phyloP scores from a whole-genome alignment of 2,113 vertebrate species.

The Cisticola juncidis region DNA sequence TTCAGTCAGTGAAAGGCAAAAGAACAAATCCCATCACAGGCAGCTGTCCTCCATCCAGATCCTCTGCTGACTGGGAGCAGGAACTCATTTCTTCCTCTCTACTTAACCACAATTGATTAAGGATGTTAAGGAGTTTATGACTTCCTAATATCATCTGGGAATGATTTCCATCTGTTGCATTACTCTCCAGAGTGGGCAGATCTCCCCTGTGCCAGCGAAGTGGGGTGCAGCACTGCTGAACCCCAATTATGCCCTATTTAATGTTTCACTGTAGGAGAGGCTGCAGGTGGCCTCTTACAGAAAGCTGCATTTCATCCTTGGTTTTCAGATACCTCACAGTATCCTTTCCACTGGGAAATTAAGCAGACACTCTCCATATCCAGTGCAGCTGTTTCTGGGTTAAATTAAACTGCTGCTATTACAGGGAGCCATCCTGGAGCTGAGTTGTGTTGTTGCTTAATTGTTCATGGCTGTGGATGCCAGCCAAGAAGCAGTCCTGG shows the following conservation, averaged over 20 bases:
- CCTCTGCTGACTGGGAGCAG: background rate
- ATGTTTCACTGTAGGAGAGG: background rate
- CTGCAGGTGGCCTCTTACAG: background rate
- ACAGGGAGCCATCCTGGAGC: background rate
- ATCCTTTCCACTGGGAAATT: conserved; percentile 39
- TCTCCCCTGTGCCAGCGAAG: background rate
- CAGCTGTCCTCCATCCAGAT: background rate
- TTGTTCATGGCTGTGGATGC: conserved; percentile 13
- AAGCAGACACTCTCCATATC: conserved; percentile 5
- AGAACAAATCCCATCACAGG: background rate
- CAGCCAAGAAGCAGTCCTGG: conserved; percentile 12
- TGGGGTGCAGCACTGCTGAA: background rate
- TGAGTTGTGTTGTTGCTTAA: background rate
- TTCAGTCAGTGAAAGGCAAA: background rate
- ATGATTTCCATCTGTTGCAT: background rate
- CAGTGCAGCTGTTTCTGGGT: conserved; percentile 43
- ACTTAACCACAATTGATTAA: background rate
- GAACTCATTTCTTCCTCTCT: background rate
- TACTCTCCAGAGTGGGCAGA: background rate
- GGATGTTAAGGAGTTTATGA: background rate
- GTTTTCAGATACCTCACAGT: background rate
- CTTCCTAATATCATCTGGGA: background rate
- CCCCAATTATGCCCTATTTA: background rate
- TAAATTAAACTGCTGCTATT: conserved; percentile 43
- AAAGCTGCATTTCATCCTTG: background rate